Percentiles rank a stretch among this genome's conserved stretches.
These are phyloP conservation scores for Delichon dasypus DNA, from an alignment of 2,797 vertebrate genomes.

Conservation along the genomic window DNA sequence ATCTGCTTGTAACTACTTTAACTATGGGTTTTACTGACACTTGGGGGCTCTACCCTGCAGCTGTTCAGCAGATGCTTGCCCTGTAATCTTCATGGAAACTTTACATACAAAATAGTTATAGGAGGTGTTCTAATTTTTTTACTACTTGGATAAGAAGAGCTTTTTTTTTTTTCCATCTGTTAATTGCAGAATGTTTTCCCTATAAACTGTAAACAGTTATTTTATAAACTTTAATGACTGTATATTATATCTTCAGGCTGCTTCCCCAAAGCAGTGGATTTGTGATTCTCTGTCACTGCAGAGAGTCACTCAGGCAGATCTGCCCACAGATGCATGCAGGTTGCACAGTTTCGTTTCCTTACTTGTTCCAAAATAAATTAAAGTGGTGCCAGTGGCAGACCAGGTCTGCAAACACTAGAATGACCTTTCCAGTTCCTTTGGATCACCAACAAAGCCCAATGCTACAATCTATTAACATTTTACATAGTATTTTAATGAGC, in stretches of 20 bases:
- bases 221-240: slow-evolving; percentile 43
- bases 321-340: neutral
- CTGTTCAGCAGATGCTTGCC: slow-evolving; percentile 40
- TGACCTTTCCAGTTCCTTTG: slow-evolving; percentile 6
- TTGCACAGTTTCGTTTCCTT: neutral
- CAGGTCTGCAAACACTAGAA: neutral
- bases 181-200: slow-evolving; percentile 13
- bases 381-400: neutral
- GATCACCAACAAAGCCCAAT: slow-evolving; percentile 4
- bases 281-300: neutral
- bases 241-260: neutral
- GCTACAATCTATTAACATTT: slow-evolving; percentile 18
- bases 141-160: neutral
- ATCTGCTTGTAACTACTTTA: slow-evolving; percentile 48
- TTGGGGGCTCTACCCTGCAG: slow-evolving; percentile 27
- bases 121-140: neutral
- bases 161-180: neutral
- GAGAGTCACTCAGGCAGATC: neutral
- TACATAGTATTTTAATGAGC: slow-evolving; percentile 8
- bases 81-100: slow-evolving; percentile 19
- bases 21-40: slow-evolving; percentile 30
- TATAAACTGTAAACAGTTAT: neutral
- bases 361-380: neutral
- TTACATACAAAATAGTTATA: neutral
- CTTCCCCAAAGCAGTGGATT: neutral